These are phyloP conservation scores for Pterobdella sp. DNA, from an alignment of 2,888 invertebrate species.

Conservation along the genomic window DNA sequence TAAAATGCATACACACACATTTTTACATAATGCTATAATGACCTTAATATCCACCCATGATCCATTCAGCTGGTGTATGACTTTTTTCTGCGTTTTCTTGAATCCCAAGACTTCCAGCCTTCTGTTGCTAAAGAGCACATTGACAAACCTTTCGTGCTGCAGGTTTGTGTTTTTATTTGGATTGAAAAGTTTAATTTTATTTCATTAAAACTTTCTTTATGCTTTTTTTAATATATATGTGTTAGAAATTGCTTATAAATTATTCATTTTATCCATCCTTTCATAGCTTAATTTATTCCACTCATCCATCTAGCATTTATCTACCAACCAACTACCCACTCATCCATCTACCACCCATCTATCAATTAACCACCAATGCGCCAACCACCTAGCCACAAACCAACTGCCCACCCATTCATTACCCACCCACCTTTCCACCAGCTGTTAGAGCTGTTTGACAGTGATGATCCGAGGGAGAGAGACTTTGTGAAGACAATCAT, in stretches of 20 bases:
- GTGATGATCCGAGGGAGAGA: conserved; percentile 53
- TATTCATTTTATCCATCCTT: too few relatives aligned
- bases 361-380: not conserved
- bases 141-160: conserved; percentile 97
- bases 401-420: not conserved
- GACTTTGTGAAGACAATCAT: conserved; percentile 51
- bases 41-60: not conserved
- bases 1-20: too few relatives aligned
- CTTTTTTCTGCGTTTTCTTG: conserved; percentile 92
- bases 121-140: conserved; percentile 85
- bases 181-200: too few relatives aligned
- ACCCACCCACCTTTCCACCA: not conserved
- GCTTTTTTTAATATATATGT: too few relatives aligned
- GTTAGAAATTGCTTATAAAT: too few relatives aligned
- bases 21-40: not conserved
- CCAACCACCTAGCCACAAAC: not conserved
- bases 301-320: too few relatives aligned
- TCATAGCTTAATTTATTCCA: too few relatives aligned
- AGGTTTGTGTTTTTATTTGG: too few relatives aligned
- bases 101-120: conserved; percentile 96
- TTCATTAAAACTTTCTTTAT: too few relatives aligned
- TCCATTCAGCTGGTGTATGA: conserved; percentile 84
- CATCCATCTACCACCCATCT: not conserved
- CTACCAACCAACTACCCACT: not conserved
- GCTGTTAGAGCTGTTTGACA: conserved; percentile 36